Evolutionary conservation across 2,113 vertebrate species (phyloP), one percentile per base, ranked within the genome.

Genomic region (Clinocottus analis): DNA sequence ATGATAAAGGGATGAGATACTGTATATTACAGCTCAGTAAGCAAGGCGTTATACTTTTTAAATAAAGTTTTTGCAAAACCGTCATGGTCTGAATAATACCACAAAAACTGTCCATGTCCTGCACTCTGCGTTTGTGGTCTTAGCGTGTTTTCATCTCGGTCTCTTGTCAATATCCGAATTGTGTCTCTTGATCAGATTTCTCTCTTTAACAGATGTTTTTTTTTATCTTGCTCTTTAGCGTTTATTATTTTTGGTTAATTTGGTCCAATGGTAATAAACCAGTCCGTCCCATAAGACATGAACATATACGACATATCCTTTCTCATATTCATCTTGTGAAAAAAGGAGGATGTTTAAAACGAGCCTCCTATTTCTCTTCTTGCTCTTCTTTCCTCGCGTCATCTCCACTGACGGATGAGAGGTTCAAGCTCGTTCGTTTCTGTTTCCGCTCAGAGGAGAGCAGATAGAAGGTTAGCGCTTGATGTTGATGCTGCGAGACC

Each of bases 381-480:
- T 33, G 8, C 39, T 65, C 31, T 69, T 33, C 13, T 29, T 41
- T 76, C 39, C 21, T 61, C 23, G 1, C 47, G 53, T 63, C 25
- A 5, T 53, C 6, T 45, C 71, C 29, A 4, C 13, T 45, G 17
- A 6, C 27, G 49, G 23, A 85, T 70, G 45, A 55, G 13, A 29
- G 41, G 37, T 79, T 72, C 47, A 72, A 0, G 16, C n/a, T 2
- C 3, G 61, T 69, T 63, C 64, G 7, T 82, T 67, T 69, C 11
- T 37, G 75, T 64, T 47, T 65, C 12, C 5, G 19, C 47, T 67
- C 19, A 2, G 25, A 62, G 33, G 41, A 70, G 41, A 45, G 33
- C 77, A 85, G 65, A 77, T 58, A 47, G 74, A 33, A 21, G 73
- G 74, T 87, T 80, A 67, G 31, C 72, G 23, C 27, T 78, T 53